Evolutionary conservation across 2,797 vertebrate species (phyloP).

Genomic region (Danio aesculapii): DNA sequence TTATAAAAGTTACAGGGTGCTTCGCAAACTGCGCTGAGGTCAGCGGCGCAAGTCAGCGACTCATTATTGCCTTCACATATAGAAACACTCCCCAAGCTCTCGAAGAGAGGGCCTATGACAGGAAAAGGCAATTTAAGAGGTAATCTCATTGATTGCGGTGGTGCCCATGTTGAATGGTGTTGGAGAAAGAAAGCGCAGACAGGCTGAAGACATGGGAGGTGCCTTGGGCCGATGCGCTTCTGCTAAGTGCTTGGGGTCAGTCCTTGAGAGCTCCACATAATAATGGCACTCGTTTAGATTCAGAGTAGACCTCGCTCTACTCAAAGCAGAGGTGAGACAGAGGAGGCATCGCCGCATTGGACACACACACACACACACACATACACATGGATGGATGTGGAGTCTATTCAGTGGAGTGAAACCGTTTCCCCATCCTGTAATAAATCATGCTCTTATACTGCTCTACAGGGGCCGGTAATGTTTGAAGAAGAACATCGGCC

Average conservation of each 20-base stretch:
- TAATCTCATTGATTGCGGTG: slow-evolving; percentile 56
- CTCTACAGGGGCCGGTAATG: slow-evolving; percentile 14
- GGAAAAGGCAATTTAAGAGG: slow-evolving; percentile 48
- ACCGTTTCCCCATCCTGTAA: slow-evolving; percentile 22
- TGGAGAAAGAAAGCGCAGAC: slow-evolving; percentile 15
- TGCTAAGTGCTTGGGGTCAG: slow-evolving; percentile 27
- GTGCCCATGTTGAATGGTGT: slow-evolving; percentile 42
- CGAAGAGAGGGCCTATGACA: slow-evolving; percentile 38
- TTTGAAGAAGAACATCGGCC: slow-evolving; percentile 29
- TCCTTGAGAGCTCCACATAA: slow-evolving; percentile 43
- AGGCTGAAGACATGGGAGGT: slow-evolving; percentile 8
- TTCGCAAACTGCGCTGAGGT: slow-evolving; percentile 35
- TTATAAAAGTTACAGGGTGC: neutral
- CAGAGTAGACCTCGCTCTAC: slow-evolving; percentile 55
- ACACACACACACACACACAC: slow-evolving; percentile 5
- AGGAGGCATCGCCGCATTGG: slow-evolving; percentile 36
- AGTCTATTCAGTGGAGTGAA: slow-evolving; percentile 44
- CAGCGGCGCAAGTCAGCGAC: slow-evolving; percentile 34
- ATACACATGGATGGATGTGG: slow-evolving; percentile 15
- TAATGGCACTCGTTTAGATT: slow-evolving; percentile 35
- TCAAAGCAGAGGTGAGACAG: slow-evolving; percentile 43
- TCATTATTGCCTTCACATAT: slow-evolving; percentile 21
- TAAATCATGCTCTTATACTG: slow-evolving; percentile 30
- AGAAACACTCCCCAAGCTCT: slow-evolving; percentile 18
- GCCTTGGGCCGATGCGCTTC: neutral